Percentiles rank a stretch among this genome's conserved stretches.
Evolutionary conservation across 2,113 vertebrate genomes (phyloP).

Genomic region (Xenopus borealis): DNA sequence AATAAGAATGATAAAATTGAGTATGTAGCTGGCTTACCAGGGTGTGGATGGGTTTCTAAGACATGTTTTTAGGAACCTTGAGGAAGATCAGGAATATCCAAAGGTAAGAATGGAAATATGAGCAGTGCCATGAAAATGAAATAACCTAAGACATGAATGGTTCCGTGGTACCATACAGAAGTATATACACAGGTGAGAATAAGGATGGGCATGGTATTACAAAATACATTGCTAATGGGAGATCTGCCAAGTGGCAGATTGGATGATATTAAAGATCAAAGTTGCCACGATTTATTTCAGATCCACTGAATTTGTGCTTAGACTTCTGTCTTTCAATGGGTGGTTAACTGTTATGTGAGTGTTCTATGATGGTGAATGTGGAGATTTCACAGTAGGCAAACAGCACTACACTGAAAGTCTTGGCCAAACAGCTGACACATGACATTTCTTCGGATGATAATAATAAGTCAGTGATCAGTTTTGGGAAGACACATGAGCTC

Average conservation of each 20-base stretch:
- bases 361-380: background rate
- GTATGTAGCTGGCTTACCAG: background rate
- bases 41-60: constrained; percentile 1
- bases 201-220: background rate
- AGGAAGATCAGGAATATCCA: background rate
- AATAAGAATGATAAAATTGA: background rate
- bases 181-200: background rate
- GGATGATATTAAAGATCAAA: background rate
- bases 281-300: background rate
- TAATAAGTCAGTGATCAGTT: background rate
- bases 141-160: background rate
- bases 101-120: background rate
- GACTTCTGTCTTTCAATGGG: background rate
- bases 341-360: background rate
- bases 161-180: background rate
- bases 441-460: background rate
- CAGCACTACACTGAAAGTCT: background rate
- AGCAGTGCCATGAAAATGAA: background rate
- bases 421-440: background rate
- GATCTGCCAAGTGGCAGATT: background rate
- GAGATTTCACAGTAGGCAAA: background rate
- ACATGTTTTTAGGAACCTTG: background rate
- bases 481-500: constrained; percentile 1
- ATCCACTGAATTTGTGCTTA: background rate
- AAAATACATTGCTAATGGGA: constrained; percentile 2